Base-by-base conservation (phyloP, 2,888 invertebrate genomes). In the Acheta domesticus region DNA sequence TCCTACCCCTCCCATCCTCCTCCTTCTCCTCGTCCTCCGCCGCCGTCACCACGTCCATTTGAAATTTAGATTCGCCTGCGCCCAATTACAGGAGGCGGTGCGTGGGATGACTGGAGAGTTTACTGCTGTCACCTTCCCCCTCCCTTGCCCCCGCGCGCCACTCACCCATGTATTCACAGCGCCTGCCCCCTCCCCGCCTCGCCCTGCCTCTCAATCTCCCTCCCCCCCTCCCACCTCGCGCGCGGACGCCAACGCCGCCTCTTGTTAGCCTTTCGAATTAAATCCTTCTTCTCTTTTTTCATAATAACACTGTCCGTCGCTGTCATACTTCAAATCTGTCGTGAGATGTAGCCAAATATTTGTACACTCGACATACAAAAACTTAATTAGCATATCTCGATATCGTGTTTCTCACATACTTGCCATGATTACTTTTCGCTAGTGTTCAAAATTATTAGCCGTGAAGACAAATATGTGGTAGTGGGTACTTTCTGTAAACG, bases 191-290 rank as follows among this genome's bases (percentile, higher is more conserved):
- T n/a, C 14, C 14, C 62, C 16, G 14, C 14, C 11, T 8, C 16
- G n/a, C 62, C 16, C 62, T 36, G 36, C 36, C 36, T 36, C 36
- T 36, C 36, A 8, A 36, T 36, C 36, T 36, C 36, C 36, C 62
- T 1, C 14, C n/a, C 62, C 14, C 62, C 4, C 4, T 12, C 16
- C n/a, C 14, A 14, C 62, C 62, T 19, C 62, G 62, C 62, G 16
- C 62, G 62, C 62, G n/a, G 62, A 19, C n/a, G 62, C 62, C 62
- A n/a, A 14, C 62, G n/a, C 62, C 62, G n/a, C n/a, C 62, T 14
- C 62, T 62, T 62, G 62, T 62, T 62, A 62, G 62, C n/a, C 62
- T 62, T 62, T 62, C 62, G 62, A 62, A 62, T 62, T 62, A 62
- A 62, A 62, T 62, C 62, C 16, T 62, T 62, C 62, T 62, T 62